phyloP scores from a whole-genome alignment of 2,888 invertebrate genomes.

The Scrobipalpa costella region DNA sequence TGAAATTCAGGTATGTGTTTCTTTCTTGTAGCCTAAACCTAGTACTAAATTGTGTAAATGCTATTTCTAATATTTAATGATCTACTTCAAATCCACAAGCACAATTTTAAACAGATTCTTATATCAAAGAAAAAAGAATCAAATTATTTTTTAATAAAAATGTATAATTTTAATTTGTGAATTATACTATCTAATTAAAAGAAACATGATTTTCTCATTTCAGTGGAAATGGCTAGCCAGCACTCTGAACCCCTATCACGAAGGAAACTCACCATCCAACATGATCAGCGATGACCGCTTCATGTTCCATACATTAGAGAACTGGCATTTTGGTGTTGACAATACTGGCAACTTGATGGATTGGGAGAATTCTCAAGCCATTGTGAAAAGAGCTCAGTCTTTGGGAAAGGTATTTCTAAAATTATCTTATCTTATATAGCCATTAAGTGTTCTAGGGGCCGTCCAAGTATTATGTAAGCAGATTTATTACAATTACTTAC shows the following conservation, averaged over 20 bases:
- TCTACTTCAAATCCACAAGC: too few relatives aligned
- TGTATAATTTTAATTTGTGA: too few relatives aligned
- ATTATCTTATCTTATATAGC: too few relatives aligned
- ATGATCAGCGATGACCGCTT: constrained; percentile 93
- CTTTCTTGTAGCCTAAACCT: not conserved
- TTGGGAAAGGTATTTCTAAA: constrained; percentile 69
- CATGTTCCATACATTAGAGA: constrained; percentile 86
- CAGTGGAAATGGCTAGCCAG: constrained; percentile 94
- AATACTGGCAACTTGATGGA: constrained; percentile 92
- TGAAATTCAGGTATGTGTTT: constrained; percentile 74
- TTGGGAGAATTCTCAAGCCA: constrained; percentile 83
- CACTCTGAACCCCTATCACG: constrained; percentile 95
- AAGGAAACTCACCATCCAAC: constrained; percentile 87
- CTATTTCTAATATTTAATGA: too few relatives aligned
- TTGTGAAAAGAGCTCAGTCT: constrained; percentile 75
- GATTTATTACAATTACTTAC: too few relatives aligned
- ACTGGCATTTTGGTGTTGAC: constrained; percentile 94
- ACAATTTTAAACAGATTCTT: too few relatives aligned
- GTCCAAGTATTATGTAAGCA: too few relatives aligned
- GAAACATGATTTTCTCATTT: constrained; percentile 33
- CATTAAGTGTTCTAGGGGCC: too few relatives aligned
- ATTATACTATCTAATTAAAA: not conserved
- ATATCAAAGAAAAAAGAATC: too few relatives aligned
- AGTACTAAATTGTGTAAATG: too few relatives aligned
- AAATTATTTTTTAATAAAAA: too few relatives aligned